Evolutionary conservation across 2,888 invertebrate species (phyloP).

Genomic region (Calliopum simillimum): DNA sequence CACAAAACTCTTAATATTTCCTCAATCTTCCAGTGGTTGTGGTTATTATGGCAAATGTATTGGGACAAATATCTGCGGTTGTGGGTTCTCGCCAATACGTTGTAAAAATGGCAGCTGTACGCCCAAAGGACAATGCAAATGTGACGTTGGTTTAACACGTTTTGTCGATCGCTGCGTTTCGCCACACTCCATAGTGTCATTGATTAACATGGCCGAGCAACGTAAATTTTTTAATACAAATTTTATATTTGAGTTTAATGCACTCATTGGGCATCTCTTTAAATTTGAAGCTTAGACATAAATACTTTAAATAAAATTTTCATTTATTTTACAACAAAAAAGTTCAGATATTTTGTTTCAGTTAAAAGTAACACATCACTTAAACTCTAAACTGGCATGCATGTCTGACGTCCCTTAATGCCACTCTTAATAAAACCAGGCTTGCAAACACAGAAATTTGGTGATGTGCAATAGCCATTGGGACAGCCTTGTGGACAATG

Average conservation of each 20-base stretch:
- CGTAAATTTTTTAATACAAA: slow-evolving; percentile 49
- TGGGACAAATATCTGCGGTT: slow-evolving; percentile 63
- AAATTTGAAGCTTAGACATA: slow-evolving; percentile 38
- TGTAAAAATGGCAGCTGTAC: slow-evolving; percentile 56
- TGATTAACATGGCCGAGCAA: slow-evolving; percentile 47
- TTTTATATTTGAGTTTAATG: slow-evolving; percentile 56
- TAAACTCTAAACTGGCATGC: slow-evolving; percentile 65
- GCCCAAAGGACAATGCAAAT: slow-evolving; percentile 54
- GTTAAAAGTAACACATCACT: background rate
- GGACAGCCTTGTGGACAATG: slow-evolving; percentile 78
- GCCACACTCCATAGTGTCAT: slow-evolving; percentile 40
- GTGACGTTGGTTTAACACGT: slow-evolving; percentile 51
- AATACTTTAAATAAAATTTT: background rate
- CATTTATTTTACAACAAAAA: background rate
- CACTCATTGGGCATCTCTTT: slow-evolving; percentile 56
- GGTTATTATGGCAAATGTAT: slow-evolving; percentile 61
- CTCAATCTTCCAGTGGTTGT: slow-evolving; percentile 52
- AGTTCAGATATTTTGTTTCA: background rate
- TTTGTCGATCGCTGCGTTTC: slow-evolving; percentile 57
- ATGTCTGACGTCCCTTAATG: slow-evolving; percentile 71
- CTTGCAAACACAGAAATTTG: slow-evolving; percentile 80
- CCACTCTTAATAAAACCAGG: slow-evolving; percentile 71
- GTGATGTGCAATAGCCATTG: slow-evolving; percentile 79
- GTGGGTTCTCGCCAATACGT: slow-evolving; percentile 53
- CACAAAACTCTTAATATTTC: background rate